Evolutionary conservation across 2,888 invertebrate species (phyloP), one percentile per base, ranked within the genome.

Genomic region (Dichetophora obliterata): DNA sequence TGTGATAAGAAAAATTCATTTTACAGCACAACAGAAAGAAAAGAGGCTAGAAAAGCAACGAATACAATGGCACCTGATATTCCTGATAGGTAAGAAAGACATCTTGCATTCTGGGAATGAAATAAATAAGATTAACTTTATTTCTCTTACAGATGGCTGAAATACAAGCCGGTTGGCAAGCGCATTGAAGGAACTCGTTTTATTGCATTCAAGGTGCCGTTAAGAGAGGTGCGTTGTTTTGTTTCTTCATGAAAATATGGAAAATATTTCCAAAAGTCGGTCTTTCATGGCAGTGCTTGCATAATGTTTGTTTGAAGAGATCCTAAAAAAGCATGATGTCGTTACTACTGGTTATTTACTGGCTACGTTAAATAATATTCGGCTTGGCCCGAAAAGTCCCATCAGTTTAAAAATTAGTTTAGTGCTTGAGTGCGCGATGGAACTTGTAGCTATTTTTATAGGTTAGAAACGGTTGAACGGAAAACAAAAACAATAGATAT

Each of bases 131-230:
- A 11, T 11, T 43, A 11, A 43, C 6, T 11, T 31, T 31, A 1
- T 31, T 31, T 16, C n/a, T 34, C 8, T 14, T 14, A 63, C 82
- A 90, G 90, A 81, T 91, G 90, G 90, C 81, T 86, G 37, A 75
- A 85, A 9, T 90, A 90, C 77, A 84, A 77, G 43, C 85, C 89
- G 2, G 84, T 92, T 75, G 92, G 92, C 2, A 80, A 88, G 34
- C 87, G 86, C 8, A 89, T 92, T 43, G 85, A 88, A 3, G 91
- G 91, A 9, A 92, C 92, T 2, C 88, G 91, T 27, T 91, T 92
- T 80, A 88, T 92, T 80, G 90, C 91, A 52, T 92, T 92, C 84
- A 92, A 92, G 84, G 91, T 91, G 76, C 92, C 92, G 19, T 85
- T 92, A 63, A 88, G 59, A n/a, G 52, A 84, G 83, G 88, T 88